phyloP scores from a whole-genome alignment of 2,113 vertebrate genomes.

The Vimba vimba region DNA sequence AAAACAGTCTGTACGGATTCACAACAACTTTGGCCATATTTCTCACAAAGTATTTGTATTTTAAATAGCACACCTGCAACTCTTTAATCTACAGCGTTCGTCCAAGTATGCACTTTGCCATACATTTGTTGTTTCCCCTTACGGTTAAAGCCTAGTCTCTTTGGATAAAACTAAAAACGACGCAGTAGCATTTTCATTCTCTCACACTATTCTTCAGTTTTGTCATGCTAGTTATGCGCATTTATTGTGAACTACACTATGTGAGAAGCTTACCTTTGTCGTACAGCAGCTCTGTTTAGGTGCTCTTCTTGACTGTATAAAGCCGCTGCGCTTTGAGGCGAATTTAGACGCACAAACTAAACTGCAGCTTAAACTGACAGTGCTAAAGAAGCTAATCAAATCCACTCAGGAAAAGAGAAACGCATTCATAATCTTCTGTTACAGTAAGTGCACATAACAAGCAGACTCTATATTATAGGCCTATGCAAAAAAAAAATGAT shows the following conservation, averaged over 20 bases:
- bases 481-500: neutral
- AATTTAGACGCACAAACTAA: neutral
- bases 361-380: neutral
- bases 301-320: neutral
- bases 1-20: neutral
- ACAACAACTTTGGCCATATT: neutral
- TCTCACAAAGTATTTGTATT: neutral
- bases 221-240: neutral
- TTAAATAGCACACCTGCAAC: neutral
- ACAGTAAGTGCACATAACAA: too few relatives aligned
- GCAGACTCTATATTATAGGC: too few relatives aligned
- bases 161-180: neutral
- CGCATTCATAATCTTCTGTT: too few relatives aligned
- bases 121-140: neutral
- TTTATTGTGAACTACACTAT: neutral
- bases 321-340: neutral
- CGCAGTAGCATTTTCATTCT: neutral
- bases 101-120: neutral
- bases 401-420: neutral
- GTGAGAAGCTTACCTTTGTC: neutral
- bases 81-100: neutral
- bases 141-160: too few relatives aligned
- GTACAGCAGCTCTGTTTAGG: neutral
- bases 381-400: constrained; percentile 12
- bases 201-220: neutral